Evolutionary conservation across 2,113 vertebrate genomes (phyloP).

Genomic region (Pholis gunnellus): DNA sequence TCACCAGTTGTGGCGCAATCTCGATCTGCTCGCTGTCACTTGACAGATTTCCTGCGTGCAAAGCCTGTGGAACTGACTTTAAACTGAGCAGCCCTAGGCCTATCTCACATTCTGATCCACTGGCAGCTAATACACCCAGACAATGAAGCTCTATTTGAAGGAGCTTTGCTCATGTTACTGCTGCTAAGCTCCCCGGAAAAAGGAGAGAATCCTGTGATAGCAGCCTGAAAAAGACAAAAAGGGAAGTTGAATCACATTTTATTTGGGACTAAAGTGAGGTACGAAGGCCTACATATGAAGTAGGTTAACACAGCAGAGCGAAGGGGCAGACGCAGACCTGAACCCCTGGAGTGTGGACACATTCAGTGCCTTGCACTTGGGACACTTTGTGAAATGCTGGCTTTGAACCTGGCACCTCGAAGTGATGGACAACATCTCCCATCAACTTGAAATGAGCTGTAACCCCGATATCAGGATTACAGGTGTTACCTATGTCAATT

Average conservation of each 20-base stretch:
- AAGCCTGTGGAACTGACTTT: slow-evolving; percentile 48
- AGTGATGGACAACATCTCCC: neutral
- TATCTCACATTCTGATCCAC: slow-evolving; percentile 76
- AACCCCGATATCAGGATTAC: neutral
- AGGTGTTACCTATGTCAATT: slow-evolving; percentile 18
- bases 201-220: slow-evolving; percentile 52
- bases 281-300: neutral
- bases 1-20: neutral
- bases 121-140: slow-evolving; percentile 68
- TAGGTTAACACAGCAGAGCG: slow-evolving; percentile 2
- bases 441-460: neutral
- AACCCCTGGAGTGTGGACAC: slow-evolving; percentile 11
- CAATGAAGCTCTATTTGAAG: slow-evolving; percentile 79
- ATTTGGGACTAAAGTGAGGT: slow-evolving; percentile 18
- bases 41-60: slow-evolving; percentile 38
- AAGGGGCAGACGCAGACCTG: neutral
- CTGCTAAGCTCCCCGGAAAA: slow-evolving; percentile 63
- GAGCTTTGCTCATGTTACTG: slow-evolving; percentile 76
- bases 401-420: neutral
- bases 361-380: neutral
- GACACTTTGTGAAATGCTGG: neutral
- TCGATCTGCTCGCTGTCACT: slow-evolving; percentile 30
- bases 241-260: slow-evolving; percentile 24
- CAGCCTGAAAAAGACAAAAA: slow-evolving; percentile 48
- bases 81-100: slow-evolving; percentile 56